phyloP scores from a whole-genome alignment of 2,888 invertebrate species.

The Mechanitis mazaeus region DNA sequence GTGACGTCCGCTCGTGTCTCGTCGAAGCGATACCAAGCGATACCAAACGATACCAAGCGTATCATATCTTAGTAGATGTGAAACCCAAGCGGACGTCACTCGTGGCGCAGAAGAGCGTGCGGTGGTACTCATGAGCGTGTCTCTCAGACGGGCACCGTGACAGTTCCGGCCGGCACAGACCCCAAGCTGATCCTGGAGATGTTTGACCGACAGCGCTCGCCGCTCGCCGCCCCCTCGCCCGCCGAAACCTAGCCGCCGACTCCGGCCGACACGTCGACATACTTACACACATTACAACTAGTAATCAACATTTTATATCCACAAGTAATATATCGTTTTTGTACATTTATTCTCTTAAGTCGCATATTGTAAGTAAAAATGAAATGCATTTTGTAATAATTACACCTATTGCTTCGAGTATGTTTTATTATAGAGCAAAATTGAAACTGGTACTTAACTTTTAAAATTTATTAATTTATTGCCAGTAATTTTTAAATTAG shows the following conservation, averaged over 20 bases:
- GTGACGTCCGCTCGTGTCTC: conserved; percentile 72
- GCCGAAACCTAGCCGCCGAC: conserved; percentile 36
- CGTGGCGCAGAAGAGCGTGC: conserved; percentile 63
- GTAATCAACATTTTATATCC: conserved; percentile 19
- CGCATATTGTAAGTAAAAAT: conserved; percentile 30
- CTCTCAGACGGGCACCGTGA: conserved; percentile 72
- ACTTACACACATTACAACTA: conserved; percentile 7
- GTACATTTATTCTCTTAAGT: conserved; percentile 38
- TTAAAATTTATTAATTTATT: conserved; percentile 18
- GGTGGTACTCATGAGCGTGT: conserved; percentile 66
- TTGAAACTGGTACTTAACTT: conserved; percentile 26
- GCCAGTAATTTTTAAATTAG: conserved; percentile 41
- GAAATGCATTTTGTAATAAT: conserved; percentile 35
- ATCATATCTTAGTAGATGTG: conserved; percentile 24
- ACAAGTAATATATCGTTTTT: conserved; percentile 33
- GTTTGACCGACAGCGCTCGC: conserved; percentile 72
- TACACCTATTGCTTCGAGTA: conserved; percentile 31
- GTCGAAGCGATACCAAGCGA: background rate
- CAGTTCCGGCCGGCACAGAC: conserved; percentile 74
- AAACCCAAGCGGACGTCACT: conserved; percentile 63
- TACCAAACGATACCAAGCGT: background rate
- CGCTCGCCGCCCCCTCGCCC: conserved; percentile 63
- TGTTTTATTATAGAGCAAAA: conserved; percentile 7
- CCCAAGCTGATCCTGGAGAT: conserved; percentile 75
- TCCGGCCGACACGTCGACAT: conserved; percentile 29